Base-by-base conservation (phyloP, 2,113 vertebrate genomes). In the Anguilla japonica region DNA sequence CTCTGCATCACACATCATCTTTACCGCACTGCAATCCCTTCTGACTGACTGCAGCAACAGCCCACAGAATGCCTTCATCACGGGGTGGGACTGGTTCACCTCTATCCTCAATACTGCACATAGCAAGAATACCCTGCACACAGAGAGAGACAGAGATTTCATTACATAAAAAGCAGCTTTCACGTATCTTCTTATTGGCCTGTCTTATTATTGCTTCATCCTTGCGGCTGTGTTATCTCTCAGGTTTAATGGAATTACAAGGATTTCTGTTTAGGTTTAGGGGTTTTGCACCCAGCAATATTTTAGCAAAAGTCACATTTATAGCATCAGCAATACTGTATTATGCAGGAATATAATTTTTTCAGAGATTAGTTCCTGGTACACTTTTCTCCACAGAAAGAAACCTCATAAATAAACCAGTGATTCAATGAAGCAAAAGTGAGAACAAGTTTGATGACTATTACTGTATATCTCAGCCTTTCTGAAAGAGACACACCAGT, bases 41-140 rank as follows among this genome's bases (percentile, higher is more conserved):
- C 80, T 15, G 60, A 87, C 83, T 0, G 84, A 79, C 82, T 90
- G 93, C 79, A 97, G 93, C 4, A 98, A 94, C 89, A 98, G 89
- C 22, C 88, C 83, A 43, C 97, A 98, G 90, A 98, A 98, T 4
- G 97, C 96, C 39, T 91, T 95, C 91, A 96, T 83, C 86, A 96
- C 93, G 0, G 97, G 98, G 87, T 99, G 97, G 0, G 95, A 93
- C 92, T 98, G 97, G 92, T 95, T 96, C 85, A 95, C 96, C 92
- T 98, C 98, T 0, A 97, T 91, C 92, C 93, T 94, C 94, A 98
- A 91, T 95, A 97, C 90, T 96, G 92, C 67, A 93, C 95, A 89
- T 99, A 99, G 1, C 92, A 94, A 56, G 85, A 88, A 87, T 97
- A 98, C 60, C 96, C 98, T 99, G 89, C 0, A 63, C 26, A 87